Base-by-base conservation (phyloP, 1,140 invertebrate species). In the Mizuhopecten yessoensis region DNA sequence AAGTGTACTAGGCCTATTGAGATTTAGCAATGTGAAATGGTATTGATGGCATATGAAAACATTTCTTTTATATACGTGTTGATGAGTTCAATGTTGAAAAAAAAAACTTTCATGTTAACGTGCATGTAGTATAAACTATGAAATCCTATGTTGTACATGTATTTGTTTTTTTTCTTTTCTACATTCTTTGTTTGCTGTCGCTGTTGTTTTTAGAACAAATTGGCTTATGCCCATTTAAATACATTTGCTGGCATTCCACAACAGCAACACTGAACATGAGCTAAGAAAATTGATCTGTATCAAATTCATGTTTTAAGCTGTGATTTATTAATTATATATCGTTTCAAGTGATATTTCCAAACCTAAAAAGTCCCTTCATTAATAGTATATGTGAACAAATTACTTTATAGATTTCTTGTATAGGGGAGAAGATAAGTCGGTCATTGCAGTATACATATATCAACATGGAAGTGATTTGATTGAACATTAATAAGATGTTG, bases 11-110 rank as follows among this genome's bases (percentile, higher is more conserved):
- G 57, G 57, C 57, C 57, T 75, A 75, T 29, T 29, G 57, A 75
- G n/a, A 75, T 75, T 29, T 57, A 29, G 57, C 17, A 75, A 75
- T 75, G 57, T 75, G 17, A 29, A 75, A 75, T 75, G 17, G 29
- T 75, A n/a, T 75, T 75, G 15, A 75, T 75, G 57, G 57, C n/a
- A 75, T 75, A 75, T 75, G 57, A 75, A 29, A 49, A 49, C n/a
- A 75, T n/a, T 75, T 75, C 57, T 75, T 75, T 75, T 75, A n/a
- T 75, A 75, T 75, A 75, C 29, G 57, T 75, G 57, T 75, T 75
- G 23, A 75, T 75, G n/a, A 75, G 57, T 75, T 75, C 1, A 75
- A 75, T 1, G n/a, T 23, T 75, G n/a, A n/a, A 75, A 29, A 29
- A 75, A 75, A 29, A 75, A 75, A 0, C 57, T 75, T 75, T 75